Base-by-base conservation (phyloP, 1,140 invertebrate species). In the Drosophila nikananu region DNA sequence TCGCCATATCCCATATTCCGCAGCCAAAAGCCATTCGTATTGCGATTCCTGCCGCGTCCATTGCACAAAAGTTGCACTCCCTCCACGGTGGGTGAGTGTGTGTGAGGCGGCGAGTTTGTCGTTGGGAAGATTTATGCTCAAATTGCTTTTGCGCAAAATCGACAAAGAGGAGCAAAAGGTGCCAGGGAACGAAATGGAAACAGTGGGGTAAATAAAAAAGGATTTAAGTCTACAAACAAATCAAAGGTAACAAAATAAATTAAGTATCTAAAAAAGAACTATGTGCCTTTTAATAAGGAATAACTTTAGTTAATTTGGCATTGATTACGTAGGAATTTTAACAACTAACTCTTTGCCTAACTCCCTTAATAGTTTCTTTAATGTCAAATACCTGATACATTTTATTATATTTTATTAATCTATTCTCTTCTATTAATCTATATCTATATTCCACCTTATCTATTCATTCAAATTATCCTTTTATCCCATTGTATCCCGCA, bases 111-210 rank as follows among this genome's bases (percentile, higher is more conserved):
- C 55, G 68, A 90, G 86, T 90, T 90, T 89, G 84, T 89, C 84
- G 84, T 81, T 89, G 68, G 70, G 41, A 84, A 89, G 84, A 89
- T 89, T 89, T 89, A 89, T 89, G 86, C 60, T 51, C 70, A 90
- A 89, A 89, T 89, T 90, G 84, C 84, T 90, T 90, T 89, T 84
- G 84, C 84, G 75, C 86, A 89, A 84, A 84, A 90, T 90, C 81
- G 77, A 89, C 81, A 78, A 89, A 89, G 81, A 84, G 66, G 71
- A 49, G 49, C 55, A 46, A 70, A 52, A 64, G 42, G 44, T 52
- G n/a, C 19, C 27, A 46, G 42, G 52, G 30, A 32, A 55, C 27
- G 42, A 41, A 23, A 23, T 25, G 5, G 10, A 15, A 35, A 64
- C 80, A 77, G 76, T 83, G 83, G 71, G 27, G 10, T 13, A 39